Base-by-base conservation (phyloP, 2,888 invertebrate species). In the Amphipoea oculea region DNA sequence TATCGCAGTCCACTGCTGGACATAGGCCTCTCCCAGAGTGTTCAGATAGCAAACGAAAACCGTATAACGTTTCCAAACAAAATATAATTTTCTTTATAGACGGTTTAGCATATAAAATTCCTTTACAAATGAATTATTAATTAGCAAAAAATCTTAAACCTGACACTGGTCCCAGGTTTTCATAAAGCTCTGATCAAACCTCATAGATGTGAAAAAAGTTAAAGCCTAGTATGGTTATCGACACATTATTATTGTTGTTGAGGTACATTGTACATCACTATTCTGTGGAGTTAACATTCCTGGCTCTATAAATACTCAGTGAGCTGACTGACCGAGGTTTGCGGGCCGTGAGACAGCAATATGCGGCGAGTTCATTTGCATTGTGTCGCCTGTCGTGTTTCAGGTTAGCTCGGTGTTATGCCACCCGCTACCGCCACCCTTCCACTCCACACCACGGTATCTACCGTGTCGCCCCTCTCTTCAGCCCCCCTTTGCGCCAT, bases 291-390 rank as follows among this genome's bases (percentile, higher is more conserved):
- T 92, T 95, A 95, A 95, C 95, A 96, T 95, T 95, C 94, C 93
- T 88, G 87, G 84, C 74, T 79, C 94, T 96, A 96, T 95, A 94
- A 96, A 96, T 96, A 95, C 62, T 90, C 90, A 89, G 90, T 92
- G 92, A 91, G 91, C 91, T 89, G 92, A 91, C 91, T 91, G 91
- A 90, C 86, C 90, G 91, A 89, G 90, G 91, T 82, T 88, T 79
- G 89, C 80, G 90, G 87, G 83, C 86, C 85, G 89, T 90, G 89
- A 89, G 90, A 88, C 82, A 90, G 91, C 91, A 88, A 90, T 91
- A 91, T 89, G 89, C 87, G 86, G 92, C 73, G 83, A 95, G 94
- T 95, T 95, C 94, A 95, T 95, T 96, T 96, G 95, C 95, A 95
- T 94, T 94, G 92, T 93, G 92, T 89, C 86, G 88, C 86, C 82